Evolutionary conservation across 1,140 invertebrate genomes (phyloP).

Genomic region (Drosophila repleta): DNA sequence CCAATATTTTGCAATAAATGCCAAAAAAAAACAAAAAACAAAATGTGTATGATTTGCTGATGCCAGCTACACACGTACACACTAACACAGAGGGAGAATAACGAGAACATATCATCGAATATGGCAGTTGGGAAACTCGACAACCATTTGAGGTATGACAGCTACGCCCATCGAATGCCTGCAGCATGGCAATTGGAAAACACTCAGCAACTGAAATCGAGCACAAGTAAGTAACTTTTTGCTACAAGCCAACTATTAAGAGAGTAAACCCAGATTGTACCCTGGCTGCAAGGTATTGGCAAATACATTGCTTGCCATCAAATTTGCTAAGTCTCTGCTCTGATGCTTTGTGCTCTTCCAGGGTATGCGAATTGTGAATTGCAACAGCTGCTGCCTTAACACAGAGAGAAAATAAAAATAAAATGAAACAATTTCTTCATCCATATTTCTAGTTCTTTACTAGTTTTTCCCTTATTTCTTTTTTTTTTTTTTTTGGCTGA

Average conservation of each 20-base stretch:
- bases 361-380: constrained; percentile 32
- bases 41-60: constrained; percentile 77
- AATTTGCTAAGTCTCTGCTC: too few species aligned
- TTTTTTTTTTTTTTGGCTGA: constrained; percentile 54
- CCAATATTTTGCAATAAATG: constrained; percentile 74
- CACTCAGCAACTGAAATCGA: constrained; percentile 76
- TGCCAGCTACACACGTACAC: constrained; percentile 32
- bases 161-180: constrained; percentile 32
- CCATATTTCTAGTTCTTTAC: constrained; percentile 48
- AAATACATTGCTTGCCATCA: background rate
- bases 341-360: background rate
- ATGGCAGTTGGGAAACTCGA: constrained; percentile 45
- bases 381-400: constrained; percentile 40
- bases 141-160: constrained; percentile 44
- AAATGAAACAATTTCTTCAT: constrained; percentile 46
- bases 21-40: constrained; percentile 36
- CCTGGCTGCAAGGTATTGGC: background rate
- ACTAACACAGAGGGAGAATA: background rate
- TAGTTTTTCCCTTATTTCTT: constrained; percentile 22
- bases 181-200: constrained; percentile 68
- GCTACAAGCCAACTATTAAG: constrained; percentile 29
- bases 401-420: background rate
- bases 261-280: background rate
- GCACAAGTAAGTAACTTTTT: constrained; percentile 75
- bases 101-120: constrained; percentile 19